Evolutionary conservation across 2,113 vertebrate species (phyloP).

Genomic region (Elgaria multicarinata): DNA sequence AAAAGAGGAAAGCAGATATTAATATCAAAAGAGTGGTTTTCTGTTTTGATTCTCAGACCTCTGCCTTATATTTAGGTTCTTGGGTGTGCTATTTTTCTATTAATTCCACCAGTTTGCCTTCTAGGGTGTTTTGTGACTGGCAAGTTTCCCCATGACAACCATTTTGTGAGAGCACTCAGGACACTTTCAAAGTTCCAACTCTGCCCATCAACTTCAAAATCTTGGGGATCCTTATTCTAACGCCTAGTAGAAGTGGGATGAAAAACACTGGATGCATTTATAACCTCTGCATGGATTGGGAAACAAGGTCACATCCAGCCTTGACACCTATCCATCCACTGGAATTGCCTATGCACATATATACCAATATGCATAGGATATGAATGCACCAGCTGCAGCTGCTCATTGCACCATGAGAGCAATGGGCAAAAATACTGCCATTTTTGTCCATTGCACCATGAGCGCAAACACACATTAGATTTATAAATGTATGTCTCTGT

Average conservation of each 20-base stretch:
- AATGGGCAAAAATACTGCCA: too few species aligned
- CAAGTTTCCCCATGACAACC: too few species aligned
- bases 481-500: neutral
- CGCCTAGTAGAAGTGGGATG: neutral
- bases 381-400: neutral
- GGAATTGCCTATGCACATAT: neutral
- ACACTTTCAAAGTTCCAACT: too few species aligned
- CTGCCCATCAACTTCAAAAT: too few species aligned
- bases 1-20: neutral
- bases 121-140: too few species aligned
- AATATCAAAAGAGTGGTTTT: too few species aligned
- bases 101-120: too few species aligned
- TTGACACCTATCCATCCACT: neutral
- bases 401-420: neutral
- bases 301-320: neutral
- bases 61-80: too few species aligned
- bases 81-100: too few species aligned
- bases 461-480: neutral
- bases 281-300: neutral
- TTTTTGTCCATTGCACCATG: neutral
- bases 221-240: neutral
- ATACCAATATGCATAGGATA: neutral
- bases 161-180: too few species aligned
- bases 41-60: too few species aligned
- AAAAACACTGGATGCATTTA: neutral